Conservation (phyloP, 2,888 invertebrate species). For the Polymixis flavicincta region DNA sequence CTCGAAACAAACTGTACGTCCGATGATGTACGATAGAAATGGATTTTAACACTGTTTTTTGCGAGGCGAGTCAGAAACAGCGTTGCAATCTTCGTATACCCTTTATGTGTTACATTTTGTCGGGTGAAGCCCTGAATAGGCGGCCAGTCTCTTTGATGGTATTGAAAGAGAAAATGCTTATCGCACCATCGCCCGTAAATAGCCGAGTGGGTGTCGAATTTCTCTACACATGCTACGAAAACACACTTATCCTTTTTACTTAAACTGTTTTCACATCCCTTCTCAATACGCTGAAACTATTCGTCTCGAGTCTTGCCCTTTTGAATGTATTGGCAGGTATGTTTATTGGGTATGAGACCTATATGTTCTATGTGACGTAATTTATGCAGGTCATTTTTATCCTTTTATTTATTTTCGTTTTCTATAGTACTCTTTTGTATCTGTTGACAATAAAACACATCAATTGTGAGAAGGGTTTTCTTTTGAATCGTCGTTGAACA, state of each 20-base stretch:
- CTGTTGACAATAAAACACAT: conserved; percentile 38
- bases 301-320: conserved; percentile 78
- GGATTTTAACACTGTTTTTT: conserved; percentile 75
- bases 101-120: conserved; percentile 86
- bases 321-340: conserved; percentile 76
- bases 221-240: conserved; percentile 87
- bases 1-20: conserved; percentile 59
- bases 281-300: conserved; percentile 83
- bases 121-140: conserved; percentile 83
- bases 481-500: conserved; percentile 23
- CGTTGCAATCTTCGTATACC: conserved; percentile 83
- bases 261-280: conserved; percentile 86
- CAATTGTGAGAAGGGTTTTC: conserved; percentile 32
- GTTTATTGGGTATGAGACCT: conserved; percentile 65
- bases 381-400: conserved; percentile 61
- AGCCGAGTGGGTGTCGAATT: conserved; percentile 88
- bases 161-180: conserved; percentile 90
- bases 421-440: conserved; percentile 44
- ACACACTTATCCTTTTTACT: conserved; percentile 88
- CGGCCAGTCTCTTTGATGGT: conserved; percentile 88
- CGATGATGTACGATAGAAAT: conserved; percentile 73
- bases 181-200: conserved; percentile 88
- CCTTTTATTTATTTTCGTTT: conserved; percentile 50
- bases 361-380: conserved; percentile 61
- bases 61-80: conserved; percentile 77